A percentile compares a stretch with the other conserved stretches of the same genome.
These are phyloP conservation scores for Lottia gigantea DNA, from an alignment of 2,888 invertebrate genomes.

Conservation along the genomic window DNA sequence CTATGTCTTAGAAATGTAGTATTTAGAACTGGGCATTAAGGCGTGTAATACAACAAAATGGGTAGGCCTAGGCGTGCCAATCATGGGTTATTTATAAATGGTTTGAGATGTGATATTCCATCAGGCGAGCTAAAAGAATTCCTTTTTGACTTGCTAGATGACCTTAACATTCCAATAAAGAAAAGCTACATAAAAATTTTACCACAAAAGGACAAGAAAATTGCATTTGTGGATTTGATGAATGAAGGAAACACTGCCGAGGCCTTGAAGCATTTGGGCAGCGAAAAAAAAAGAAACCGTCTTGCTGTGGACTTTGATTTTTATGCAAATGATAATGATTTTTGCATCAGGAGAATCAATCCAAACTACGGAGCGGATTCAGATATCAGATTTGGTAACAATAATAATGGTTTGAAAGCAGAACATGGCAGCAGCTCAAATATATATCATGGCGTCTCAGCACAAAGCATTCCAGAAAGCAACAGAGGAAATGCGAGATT, in stretches of 20 bases:
- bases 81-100: slow-evolving; percentile 43
- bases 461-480: neutral
- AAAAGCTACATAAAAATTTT: slow-evolving; percentile 24
- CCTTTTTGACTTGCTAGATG: slow-evolving; percentile 34
- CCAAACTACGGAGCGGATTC: neutral
- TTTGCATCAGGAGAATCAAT: too few species aligned
- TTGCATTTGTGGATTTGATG: slow-evolving; percentile 39
- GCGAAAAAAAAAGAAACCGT: neutral
- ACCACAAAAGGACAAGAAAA: neutral
- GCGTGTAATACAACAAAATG: too few species aligned
- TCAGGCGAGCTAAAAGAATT: slow-evolving; percentile 35
- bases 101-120: slow-evolving; percentile 32
- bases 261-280: too few species aligned
- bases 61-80: too few species aligned
- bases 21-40: too few species aligned
- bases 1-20: too few species aligned
- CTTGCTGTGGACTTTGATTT: neutral
- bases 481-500: too few species aligned
- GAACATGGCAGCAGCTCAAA: neutral
- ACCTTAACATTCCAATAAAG: slow-evolving; percentile 16
- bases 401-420: neutral
- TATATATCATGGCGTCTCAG: neutral
- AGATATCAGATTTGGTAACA: neutral
- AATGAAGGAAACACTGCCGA: too few species aligned
- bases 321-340: too few species aligned